Conservation (phyloP, 2,888 invertebrate species). For the Dryobota labecula region DNA sequence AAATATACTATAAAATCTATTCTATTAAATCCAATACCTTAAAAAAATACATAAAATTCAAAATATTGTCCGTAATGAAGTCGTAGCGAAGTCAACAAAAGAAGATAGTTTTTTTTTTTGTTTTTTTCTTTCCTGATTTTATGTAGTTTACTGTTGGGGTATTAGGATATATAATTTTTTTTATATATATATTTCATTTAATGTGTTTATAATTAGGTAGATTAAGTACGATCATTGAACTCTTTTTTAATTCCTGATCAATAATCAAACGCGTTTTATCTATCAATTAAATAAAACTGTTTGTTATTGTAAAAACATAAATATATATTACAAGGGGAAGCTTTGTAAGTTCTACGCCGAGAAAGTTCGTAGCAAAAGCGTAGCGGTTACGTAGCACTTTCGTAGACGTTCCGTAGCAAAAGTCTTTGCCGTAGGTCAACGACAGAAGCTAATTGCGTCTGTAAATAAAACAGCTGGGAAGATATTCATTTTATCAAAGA, state of each 20-base stretch:
- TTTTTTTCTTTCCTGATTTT: neutral
- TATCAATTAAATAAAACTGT: neutral
- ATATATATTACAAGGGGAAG: neutral
- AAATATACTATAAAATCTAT: no score
- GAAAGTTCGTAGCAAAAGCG: conserved; percentile 27
- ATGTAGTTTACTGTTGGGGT: neutral
- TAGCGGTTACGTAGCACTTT: conserved; percentile 27
- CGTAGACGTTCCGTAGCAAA: conserved; percentile 28
- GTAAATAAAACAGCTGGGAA: conserved; percentile 6
- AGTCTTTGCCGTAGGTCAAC: conserved; percentile 19
- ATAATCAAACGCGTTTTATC: no score
- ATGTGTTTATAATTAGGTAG: neutral
- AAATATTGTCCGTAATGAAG: no score
- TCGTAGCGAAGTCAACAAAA: no score
- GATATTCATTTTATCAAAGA: conserved; percentile 22
- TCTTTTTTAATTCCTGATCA: neutral
- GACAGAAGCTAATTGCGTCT: neutral
- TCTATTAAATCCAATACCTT: no score
- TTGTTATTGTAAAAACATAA: neutral
- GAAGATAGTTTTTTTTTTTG: neutral
- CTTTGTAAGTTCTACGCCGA: neutral
- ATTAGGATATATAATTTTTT: neutral
- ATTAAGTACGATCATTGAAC: neutral
- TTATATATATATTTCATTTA: neutral
- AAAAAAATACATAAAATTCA: no score